phyloP scores from a whole-genome alignment of 23 tunicate species.

The Trididemnum clinides region DNA sequence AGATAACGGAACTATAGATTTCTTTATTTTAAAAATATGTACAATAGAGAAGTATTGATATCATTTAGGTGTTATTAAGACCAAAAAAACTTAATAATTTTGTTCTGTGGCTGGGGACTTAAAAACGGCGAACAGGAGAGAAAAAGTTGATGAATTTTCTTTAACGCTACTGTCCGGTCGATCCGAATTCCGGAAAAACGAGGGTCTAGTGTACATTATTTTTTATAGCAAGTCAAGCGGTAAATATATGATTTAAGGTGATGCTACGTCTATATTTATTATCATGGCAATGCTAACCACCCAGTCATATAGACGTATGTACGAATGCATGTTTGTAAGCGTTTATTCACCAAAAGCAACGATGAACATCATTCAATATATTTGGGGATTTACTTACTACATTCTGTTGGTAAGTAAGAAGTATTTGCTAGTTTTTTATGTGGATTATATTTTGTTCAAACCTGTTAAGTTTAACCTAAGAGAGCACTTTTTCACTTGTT shows the following conservation, averaged over 20 bases:
- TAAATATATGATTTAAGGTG: slow-evolving; percentile 42
- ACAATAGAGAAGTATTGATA: too few relatives aligned
- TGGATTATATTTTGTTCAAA: neutral
- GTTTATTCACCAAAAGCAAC: slow-evolving; percentile 58
- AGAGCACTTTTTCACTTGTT: neutral
- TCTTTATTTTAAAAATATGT: too few relatives aligned
- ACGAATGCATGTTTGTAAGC: slow-evolving; percentile 72
- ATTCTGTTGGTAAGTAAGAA: slow-evolving; percentile 18
- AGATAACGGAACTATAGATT: too few relatives aligned
- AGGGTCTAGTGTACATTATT: too few relatives aligned
- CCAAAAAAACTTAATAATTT: too few relatives aligned
- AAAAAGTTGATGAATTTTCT: too few relatives aligned
- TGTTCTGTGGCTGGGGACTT: too few relatives aligned
- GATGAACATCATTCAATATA: slow-evolving; percentile 40
- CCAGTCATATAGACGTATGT: slow-evolving; percentile 44
- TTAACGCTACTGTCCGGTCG: too few relatives aligned
- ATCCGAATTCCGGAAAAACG: too few relatives aligned
- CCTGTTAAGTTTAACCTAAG: neutral
- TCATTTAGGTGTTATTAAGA: too few relatives aligned
- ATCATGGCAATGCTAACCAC: slow-evolving; percentile 30
- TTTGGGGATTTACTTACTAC: slow-evolving; percentile 62
- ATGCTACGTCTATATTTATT: slow-evolving; percentile 35
- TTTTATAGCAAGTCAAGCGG: too few relatives aligned
- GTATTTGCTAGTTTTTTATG: neutral
- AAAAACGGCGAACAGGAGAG: too few relatives aligned